Percentiles rank a stretch among this genome's conserved stretches.
Conservation (phyloP, 2,113 vertebrate species). For the Setophaga petechia region DNA sequence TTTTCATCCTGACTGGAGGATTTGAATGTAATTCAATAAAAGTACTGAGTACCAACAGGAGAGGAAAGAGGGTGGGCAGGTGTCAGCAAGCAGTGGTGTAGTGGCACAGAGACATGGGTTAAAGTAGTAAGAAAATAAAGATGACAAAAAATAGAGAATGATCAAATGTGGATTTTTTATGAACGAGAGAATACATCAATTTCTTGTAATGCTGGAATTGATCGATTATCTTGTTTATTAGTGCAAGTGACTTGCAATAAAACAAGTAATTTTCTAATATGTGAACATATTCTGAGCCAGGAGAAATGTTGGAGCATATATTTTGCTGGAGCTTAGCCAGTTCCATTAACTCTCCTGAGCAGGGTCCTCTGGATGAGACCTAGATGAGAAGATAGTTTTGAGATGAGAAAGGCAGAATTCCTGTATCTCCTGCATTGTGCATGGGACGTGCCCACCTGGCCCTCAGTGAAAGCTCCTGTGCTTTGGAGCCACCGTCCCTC, state of each 20-base stretch:
- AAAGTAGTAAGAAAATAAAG: not conserved
- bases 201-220: not conserved
- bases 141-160: not conserved
- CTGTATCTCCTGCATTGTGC: fast-evolving
- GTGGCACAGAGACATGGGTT: not conserved
- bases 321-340: not conserved
- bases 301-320: not conserved
- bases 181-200: not conserved
- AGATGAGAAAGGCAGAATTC: not conserved
- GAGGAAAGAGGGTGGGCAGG: not conserved
- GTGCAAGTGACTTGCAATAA: not conserved
- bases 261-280: not conserved
- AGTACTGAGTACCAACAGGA: not conserved
- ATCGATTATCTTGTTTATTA: not conserved
- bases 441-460: fast-evolving
- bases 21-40: not conserved
- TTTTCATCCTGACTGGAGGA: not conserved
- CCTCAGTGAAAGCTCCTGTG: fast-evolving
- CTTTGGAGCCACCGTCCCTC: not conserved
- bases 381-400: not conserved
- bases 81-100: not conserved
- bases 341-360: not conserved
- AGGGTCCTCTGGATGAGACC: not conserved
- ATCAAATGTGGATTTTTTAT: not conserved
- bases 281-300: not conserved